Base-by-base conservation (phyloP, 2,888 invertebrate species). In the Magallana nippona region DNA sequence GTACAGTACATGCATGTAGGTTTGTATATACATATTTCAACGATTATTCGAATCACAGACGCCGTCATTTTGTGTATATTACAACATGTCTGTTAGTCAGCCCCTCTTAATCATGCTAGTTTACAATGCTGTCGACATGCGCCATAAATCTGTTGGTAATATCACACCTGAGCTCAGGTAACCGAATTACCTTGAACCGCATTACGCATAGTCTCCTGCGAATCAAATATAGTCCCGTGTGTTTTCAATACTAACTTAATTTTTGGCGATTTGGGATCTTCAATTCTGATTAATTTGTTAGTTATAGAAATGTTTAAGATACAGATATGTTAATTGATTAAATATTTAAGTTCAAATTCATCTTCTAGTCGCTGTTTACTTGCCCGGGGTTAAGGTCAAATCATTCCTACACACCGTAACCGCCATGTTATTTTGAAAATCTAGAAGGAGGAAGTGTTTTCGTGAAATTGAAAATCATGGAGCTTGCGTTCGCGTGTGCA, bases 111-210 rank as follows among this genome's bases (percentile, higher is more conserved):
- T 63, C 63, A 63, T 63, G 63, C 63, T 63, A 63, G 63, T 63
- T 63, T 63, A 22, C 63, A 63, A 63, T 22, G 22, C 63, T 27
- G 3, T 63, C 11, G 27, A 63, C 63, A 22, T 22, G 63, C 27
- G 10, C 32, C 62, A 62, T 19, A 62, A 62, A 62, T 62, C 2
- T 19, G 22, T 11, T 27, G 27, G 11, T 11, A n/a, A 60, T 60
- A 63, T 63, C 22, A 63, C 63, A 63, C 32, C 63, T 63, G 63
- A n/a, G 63, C 13, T 63, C 63, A 63, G 63, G 63, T 63, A 63
- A 63, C 63, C 63, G 63, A 22, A 63, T 63, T 27, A 27, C 22
- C 27, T 63, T 22, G 22, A 27, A 13, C 11, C 11, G 22, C 22
- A 15, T 63, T 10, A 19, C 19, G 15, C 2, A 63, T 13, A 63